These are phyloP conservation scores for Poecilia wingei DNA, from an alignment of 2,797 vertebrate species.

Conservation along the genomic window DNA sequence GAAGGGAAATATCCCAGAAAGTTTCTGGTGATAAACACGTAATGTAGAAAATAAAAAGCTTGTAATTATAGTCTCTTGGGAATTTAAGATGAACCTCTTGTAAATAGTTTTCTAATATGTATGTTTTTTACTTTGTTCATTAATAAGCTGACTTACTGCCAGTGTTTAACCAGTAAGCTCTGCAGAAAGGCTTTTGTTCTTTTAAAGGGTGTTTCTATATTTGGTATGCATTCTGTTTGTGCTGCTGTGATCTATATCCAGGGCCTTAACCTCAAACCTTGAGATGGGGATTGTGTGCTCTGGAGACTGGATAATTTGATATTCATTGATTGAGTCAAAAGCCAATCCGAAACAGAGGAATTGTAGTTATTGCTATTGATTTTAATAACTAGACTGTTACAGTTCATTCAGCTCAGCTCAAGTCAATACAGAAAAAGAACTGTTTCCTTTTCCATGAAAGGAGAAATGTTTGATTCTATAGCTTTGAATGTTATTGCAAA, in stretches of 20 bases:
- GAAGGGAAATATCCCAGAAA: neutral
- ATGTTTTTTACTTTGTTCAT: neutral
- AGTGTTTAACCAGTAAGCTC: neutral
- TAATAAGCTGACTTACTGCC: neutral
- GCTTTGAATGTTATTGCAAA: constrained; percentile 25
- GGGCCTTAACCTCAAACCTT: constrained; percentile 56
- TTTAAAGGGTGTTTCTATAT: constrained; percentile 31
- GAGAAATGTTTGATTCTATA: constrained; percentile 8
- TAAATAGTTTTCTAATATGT: neutral
- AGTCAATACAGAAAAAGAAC: constrained; percentile 64
- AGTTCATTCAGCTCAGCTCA: constrained; percentile 74
- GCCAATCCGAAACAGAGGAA: constrained; percentile 79
- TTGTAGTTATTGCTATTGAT: constrained; percentile 87
- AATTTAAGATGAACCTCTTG: neutral
- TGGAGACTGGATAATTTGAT: constrained; percentile 81
- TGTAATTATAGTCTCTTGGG: neutral
- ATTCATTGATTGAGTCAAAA: constrained; percentile 82
- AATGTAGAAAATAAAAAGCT: neutral
- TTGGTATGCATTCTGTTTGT: constrained; percentile 56
- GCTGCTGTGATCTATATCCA: constrained; percentile 67
- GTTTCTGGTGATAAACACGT: neutral
- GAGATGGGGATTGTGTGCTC: constrained; percentile 74
- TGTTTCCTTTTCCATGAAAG: constrained; percentile 43
- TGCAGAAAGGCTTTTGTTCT: constrained; percentile 20
- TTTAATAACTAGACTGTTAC: constrained; percentile 85